Evolutionary conservation across 37 sponge, comb jelly and placozoan species (phyloP).

Genomic region (Aplysina aerophoba): DNA sequence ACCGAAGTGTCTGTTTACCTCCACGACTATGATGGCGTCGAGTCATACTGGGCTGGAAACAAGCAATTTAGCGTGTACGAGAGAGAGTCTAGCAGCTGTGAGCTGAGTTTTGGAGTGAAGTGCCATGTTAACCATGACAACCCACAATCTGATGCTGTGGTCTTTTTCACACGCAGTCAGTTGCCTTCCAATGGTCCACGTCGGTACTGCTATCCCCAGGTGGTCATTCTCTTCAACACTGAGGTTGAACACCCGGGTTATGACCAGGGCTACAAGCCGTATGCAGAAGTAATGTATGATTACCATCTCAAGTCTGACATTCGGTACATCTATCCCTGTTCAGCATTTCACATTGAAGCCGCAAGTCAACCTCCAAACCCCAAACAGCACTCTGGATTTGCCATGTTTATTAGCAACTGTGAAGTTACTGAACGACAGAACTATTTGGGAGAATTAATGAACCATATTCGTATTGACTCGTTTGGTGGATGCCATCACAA

Average conservation of each 20-base stretch:
- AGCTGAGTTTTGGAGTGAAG: too few species aligned
- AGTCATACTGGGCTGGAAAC: too few species aligned
- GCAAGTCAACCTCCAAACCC: too few species aligned
- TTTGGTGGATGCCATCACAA: background rate
- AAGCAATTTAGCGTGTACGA: too few species aligned
- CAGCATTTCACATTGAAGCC: too few species aligned
- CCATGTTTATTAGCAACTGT: too few species aligned
- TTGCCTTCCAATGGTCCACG: background rate
- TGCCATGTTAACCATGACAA: too few species aligned
- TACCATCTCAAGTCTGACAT: slow-evolving; percentile 19
- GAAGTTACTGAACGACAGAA: background rate
- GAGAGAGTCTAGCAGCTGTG: too few species aligned
- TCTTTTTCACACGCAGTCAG: too few species aligned
- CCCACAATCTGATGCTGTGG: too few species aligned
- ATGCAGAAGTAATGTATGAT: background rate
- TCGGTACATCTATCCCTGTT: background rate
- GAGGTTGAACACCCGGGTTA: background rate
- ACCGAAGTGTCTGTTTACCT: too few species aligned
- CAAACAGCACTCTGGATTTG: too few species aligned
- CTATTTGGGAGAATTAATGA: background rate
- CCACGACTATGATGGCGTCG: background rate
- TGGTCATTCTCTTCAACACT: background rate
- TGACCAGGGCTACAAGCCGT: slow-evolving; percentile 13
- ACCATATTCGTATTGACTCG: background rate
- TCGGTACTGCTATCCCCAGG: slow-evolving; percentile 8